Evolutionary conservation across 2,888 invertebrate species (phyloP).

Genomic region (Catotricha subobsoleta): DNA sequence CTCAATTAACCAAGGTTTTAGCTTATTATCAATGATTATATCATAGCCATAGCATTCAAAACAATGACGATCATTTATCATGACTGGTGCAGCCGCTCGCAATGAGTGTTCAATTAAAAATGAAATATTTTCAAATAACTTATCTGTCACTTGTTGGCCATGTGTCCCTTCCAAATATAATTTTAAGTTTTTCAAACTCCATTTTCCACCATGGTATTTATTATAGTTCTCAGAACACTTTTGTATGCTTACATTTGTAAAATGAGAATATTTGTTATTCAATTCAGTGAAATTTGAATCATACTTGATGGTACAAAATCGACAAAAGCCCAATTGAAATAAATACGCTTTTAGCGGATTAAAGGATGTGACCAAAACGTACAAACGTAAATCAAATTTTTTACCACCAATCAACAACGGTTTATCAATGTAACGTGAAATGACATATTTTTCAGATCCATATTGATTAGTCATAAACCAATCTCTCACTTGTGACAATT

Average conservation of each 20-base stretch:
- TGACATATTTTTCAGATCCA: constrained; percentile 82
- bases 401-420: constrained; percentile 88
- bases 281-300: constrained; percentile 72
- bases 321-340: constrained; percentile 82
- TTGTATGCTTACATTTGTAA: constrained; percentile 96
- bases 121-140: constrained; percentile 70
- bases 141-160: constrained; percentile 75
- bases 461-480: constrained; percentile 79
- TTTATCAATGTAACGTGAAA: constrained; percentile 89
- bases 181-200: constrained; percentile 79
- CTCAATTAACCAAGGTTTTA: constrained; percentile 89
- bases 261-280: constrained; percentile 86
- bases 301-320: constrained; percentile 92
- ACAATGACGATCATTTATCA: constrained; percentile 76
- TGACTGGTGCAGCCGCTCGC: constrained; percentile 80
- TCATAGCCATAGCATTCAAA: constrained; percentile 79
- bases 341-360: constrained; percentile 84
- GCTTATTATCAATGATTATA: constrained; percentile 82
- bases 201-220: constrained; percentile 82
- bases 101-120: constrained; percentile 86
- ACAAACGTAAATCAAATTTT: constrained; percentile 85
- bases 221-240: constrained; percentile 91
- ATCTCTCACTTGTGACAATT: constrained; percentile 79
- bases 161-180: constrained; percentile 80
- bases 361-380: constrained; percentile 85